Base-by-base conservation (phyloP, 2,797 vertebrate genomes). In the Meda fulgida region DNA sequence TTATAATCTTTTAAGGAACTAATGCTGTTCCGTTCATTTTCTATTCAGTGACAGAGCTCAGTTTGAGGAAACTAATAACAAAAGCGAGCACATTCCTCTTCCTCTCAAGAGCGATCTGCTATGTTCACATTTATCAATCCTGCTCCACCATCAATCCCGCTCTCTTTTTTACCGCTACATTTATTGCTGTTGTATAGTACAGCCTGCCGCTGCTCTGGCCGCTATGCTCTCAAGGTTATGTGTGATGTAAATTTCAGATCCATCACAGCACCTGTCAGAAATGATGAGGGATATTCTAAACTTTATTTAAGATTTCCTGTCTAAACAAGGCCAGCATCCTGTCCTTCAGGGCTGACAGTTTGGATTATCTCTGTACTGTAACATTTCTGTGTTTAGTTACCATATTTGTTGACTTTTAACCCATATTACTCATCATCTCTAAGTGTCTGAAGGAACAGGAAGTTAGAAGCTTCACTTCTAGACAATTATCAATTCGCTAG, bases 161-260 rank as follows among this genome's bases (percentile, higher is more conserved):
- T 31, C 10, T 55, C 6, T 71, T 72, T 63, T 85, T 70, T 60
- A 79, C 83, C 78, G 26, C 53, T 26, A 38, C 26, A 36, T 88
- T 87, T 88, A 89, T 82, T 80, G 65, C 84, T 46, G 71, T 48
- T 40, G 67, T 66, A 78, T 83, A 67, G 75, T 84, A 53, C 72
- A 29, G 84, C 34, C 81, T 80, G 78, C 26, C 36, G 36, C 23
- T 19, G 70, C 76, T 81, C 70, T n/a, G 26, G 43, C 72, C 55
- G 5, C 58, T 40, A 8, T 75, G 53, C 51, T 31, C 66, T 88
- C 88, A 88, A 85, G 88, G 87, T 89, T 87, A 85, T 60, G 80
- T 55, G 78, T n/a, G 31, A 71, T 51, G 85, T 83, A 84, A 82
- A 84, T 90, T 87, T 82, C 51, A 80, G 46, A 84, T 85, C 55